Evolutionary conservation across 2,113 vertebrate genomes (phyloP), one percentile per base, ranked within the genome.

Genomic region (Lophochroa leadbeateri): DNA sequence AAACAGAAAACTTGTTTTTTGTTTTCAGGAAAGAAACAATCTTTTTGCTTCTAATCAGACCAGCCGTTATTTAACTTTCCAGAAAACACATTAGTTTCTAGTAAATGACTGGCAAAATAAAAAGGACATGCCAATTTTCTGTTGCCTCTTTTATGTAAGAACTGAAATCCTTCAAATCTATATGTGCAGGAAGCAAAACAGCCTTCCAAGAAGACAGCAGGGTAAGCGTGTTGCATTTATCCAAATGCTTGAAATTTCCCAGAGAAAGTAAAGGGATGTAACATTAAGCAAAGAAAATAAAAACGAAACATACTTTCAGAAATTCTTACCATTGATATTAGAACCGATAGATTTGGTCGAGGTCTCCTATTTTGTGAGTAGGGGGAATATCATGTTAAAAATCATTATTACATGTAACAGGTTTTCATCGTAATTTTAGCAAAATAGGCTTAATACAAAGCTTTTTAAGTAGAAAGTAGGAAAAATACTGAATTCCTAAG

Each of bases 241-340:
- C 7, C 24, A 80, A 87, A 65, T 33, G 24, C 52, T 80, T 53
- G 33, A 53, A 70, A 61, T 81, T 77, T 71, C n/a, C 58, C 39
- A 47, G 41, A 72, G n/a, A 57, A 50, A 77, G n/a, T 77, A 55
- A 85, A 50, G 16, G 28, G 46, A 47, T 23, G 14, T 8, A 76
- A 27, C 7, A 19, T 67, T 55, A 77, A 60, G 61, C 33, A 50
- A 44, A 72, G 7, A 18, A 33, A 61, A 63, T 11, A 72, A 86
- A 89, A 60, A 16, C 0, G 1, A 50, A 69, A 61, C 17, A 47
- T 27, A 47, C 52, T 91, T 72, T 43, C 39, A 78, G 43, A 72
- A 91, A 49, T 71, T 52, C 94, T 95, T 95, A 95, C 94, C 91
- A 28, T 60, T 39, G 15, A 39, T 74, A 52, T 17, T 82, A n/a